Base-by-base conservation (phyloP, 2,797 vertebrate genomes). In the Alauda arvensis region DNA sequence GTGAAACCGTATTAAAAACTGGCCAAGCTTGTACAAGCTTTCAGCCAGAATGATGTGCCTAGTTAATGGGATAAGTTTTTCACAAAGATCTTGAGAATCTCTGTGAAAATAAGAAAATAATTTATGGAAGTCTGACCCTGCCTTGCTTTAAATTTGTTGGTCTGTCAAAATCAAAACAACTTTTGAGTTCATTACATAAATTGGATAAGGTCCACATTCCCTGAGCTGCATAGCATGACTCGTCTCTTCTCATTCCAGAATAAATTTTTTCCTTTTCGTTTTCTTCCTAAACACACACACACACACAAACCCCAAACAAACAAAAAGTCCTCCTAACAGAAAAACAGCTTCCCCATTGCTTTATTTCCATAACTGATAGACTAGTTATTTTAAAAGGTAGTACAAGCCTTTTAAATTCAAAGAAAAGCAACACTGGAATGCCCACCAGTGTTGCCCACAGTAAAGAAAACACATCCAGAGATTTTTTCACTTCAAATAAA, bases 401-500 rank as follows among this genome's bases (percentile, higher is more conserved):
- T 34, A 62, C 7, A 75, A 84, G 68, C 29, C 9, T 49, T 43
- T 62, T 26, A 75, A 77, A 46, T 77, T 71, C 45, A 80, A 92
- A 85, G 48, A 83, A 77, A 83, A 20, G 18, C 40, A 83, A 61
- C 19, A 26, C 1, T 49, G 43, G n/a, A 75, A 84, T 55, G 61
- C 66, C 68, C 77, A 88, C 56, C 37, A 63, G 75, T 57, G 49
- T n/a, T 59, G 60, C 57, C 52, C 51, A 69, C 13, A 67, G 48
- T 70, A 77, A 83, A 86, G 43, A 48, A 81, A 87, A 63, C 51
- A 85, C 49, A 72, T 53, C 49, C 46, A 83, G 70, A 67, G 31
- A 39, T 88, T 92, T 93, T 86, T 94, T 56, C 39, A 77, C 56
- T 69, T 94, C 70, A 89, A 72, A 90, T 52, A 92, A 81, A 89